Conservation (phyloP, 2,888 invertebrate species). For the Leptinotarsa peninsularis region DNA sequence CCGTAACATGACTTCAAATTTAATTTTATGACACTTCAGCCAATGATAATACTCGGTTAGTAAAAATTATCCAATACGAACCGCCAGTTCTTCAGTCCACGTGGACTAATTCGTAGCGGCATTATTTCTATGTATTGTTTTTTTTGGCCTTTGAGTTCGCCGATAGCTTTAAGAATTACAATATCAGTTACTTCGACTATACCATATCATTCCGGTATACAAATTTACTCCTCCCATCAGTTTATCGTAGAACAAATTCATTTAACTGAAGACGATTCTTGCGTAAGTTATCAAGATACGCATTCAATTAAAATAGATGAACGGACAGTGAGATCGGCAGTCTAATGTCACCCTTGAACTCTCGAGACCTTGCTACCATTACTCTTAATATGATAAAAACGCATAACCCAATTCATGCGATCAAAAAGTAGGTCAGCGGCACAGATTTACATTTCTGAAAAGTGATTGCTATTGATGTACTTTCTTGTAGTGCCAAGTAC, state of each 20-base stretch:
- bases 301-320: constrained; percentile 18
- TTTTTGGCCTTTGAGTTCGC: no score
- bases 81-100: no score
- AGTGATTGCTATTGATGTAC: constrained; percentile 54
- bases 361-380: constrained; percentile 50
- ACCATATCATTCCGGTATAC: not conserved
- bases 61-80: no score
- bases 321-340: constrained; percentile 24
- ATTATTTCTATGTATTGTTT: no score
- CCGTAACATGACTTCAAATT: no score
- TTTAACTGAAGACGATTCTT: not conserved
- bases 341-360: constrained; percentile 50
- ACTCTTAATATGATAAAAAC: constrained; percentile 51
- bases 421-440: constrained; percentile 54
- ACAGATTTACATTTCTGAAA: constrained; percentile 54
- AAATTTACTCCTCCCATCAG: not conserved
- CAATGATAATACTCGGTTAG: no score
- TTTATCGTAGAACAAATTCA: not conserved
- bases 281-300: not conserved
- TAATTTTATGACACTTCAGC: no score
- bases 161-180: no score
- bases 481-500: constrained; percentile 55
- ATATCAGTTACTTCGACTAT: no score
- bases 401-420: constrained; percentile 59
- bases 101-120: no score